phyloP scores from a whole-genome alignment of 2,888 invertebrate genomes.

The Anoplius nigerrimus region DNA sequence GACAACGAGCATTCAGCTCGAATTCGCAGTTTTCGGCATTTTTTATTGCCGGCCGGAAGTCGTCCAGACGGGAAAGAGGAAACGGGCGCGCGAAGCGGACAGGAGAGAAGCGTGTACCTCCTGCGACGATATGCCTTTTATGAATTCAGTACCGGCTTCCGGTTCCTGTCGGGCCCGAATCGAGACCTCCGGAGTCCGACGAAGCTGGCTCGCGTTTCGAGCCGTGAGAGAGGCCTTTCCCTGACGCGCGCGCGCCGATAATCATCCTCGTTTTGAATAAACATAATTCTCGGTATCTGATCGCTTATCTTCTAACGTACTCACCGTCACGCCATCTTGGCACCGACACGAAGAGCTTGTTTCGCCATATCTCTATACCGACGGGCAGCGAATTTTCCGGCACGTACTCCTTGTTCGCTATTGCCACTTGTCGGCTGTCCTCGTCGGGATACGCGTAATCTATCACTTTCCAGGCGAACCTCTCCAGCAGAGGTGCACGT shows the following conservation, averaged over 20 bases:
- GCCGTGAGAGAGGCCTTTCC: too few species aligned
- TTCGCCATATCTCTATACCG: conserved; percentile 87
- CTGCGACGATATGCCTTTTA: conserved; percentile 32
- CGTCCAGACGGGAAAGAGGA: conserved; percentile 60
- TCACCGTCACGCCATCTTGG: conserved; percentile 88
- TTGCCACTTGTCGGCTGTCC: conserved; percentile 79
- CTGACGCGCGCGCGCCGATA: too few species aligned
- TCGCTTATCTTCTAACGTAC: neutral
- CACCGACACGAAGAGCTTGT: conserved; percentile 88
- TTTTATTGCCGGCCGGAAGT: conserved; percentile 67
- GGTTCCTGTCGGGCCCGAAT: conserved; percentile 27
- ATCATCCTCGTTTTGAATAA: too few species aligned
- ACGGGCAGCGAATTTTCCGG: conserved; percentile 89
- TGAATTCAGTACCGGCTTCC: conserved; percentile 34
- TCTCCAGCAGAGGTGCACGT: conserved; percentile 79
- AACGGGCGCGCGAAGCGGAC: conserved; percentile 49
- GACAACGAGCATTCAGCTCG: conserved; percentile 37
- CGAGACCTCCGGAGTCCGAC: neutral
- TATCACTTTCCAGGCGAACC: conserved; percentile 85
- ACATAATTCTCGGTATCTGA: too few species aligned
- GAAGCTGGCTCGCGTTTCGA: neutral
- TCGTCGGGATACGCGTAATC: conserved; percentile 86
- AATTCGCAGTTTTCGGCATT: conserved; percentile 51
- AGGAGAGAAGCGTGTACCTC: conserved; percentile 29
- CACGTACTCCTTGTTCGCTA: conserved; percentile 81